These are phyloP conservation scores for Bubo bubo DNA, from an alignment of 2,113 vertebrate genomes.

Conservation along the genomic window DNA sequence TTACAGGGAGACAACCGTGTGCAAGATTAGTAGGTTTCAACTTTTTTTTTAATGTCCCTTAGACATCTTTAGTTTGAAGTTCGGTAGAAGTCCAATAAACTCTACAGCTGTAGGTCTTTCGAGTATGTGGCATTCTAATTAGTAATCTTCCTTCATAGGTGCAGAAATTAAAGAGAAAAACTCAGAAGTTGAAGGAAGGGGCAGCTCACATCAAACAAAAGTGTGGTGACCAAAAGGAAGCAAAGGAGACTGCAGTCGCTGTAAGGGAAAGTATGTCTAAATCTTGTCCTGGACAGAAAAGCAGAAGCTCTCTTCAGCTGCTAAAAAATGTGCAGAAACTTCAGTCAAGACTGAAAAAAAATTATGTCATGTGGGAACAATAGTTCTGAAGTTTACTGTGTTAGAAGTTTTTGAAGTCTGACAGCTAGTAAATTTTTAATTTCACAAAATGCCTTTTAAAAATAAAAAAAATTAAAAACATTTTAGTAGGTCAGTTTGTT, in stretches of 20 bases:
- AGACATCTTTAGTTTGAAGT: background rate
- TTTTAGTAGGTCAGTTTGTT: background rate
- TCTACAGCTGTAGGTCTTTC: background rate
- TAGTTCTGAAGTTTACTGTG: conserved; percentile 22
- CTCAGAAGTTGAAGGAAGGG: conserved; percentile 63
- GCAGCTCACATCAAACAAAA: conserved; percentile 1
- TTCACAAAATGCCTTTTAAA: background rate
- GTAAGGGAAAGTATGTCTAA: conserved; percentile 44
- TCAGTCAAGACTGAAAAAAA: conserved; percentile 78
- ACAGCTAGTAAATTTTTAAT: background rate
- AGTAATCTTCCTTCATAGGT: conserved; percentile 72
- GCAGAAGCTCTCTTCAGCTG: conserved; percentile 72
- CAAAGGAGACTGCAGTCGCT: conserved; percentile 55
- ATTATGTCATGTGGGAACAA: conserved; percentile 84
- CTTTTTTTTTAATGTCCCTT: background rate
- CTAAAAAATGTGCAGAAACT: conserved; percentile 82
- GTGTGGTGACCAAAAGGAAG: conserved; percentile 22
- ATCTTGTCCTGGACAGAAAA: conserved; percentile 58
- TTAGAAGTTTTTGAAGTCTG: background rate
- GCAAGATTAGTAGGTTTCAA: background rate
- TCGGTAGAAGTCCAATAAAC: background rate
- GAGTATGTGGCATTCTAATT: background rate
- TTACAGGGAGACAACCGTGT: background rate
- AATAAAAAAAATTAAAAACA: background rate
- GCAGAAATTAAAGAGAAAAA: conserved; percentile 75